These are phyloP conservation scores for Scaptomyza montana DNA, from an alignment of 1,140 invertebrate genomes.

Conservation along the genomic window DNA sequence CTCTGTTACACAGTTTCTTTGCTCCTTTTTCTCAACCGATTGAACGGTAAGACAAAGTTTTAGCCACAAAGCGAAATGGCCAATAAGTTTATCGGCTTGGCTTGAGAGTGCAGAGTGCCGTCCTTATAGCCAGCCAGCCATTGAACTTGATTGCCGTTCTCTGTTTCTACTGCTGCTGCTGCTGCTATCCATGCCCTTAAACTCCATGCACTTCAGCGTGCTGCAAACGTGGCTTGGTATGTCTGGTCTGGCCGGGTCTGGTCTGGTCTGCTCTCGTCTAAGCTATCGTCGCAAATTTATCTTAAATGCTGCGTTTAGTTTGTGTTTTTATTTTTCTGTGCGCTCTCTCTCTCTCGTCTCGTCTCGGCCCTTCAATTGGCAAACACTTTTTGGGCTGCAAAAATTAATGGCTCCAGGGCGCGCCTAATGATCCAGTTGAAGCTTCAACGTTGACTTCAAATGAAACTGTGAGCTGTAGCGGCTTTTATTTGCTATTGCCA, in stretches of 20 bases:
- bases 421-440: conserved; percentile 69
- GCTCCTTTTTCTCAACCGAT: conserved; percentile 10
- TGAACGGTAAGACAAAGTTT: conserved; percentile 43
- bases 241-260: background rate
- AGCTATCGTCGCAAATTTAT: conserved; percentile 76
- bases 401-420: conserved; percentile 74
- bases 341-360: conserved; percentile 18
- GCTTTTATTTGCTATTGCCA: conserved; percentile 71
- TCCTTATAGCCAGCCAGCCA: conserved; percentile 27
- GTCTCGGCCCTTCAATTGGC: conserved; percentile 47
- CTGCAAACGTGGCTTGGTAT: conserved; percentile 22
- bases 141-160: conserved; percentile 77
- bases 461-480: conserved; percentile 69
- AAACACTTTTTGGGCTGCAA: conserved; percentile 70
- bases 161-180: conserved; percentile 19
- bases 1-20: conserved; percentile 2
- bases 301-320: conserved; percentile 78
- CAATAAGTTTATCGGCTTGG: conserved; percentile 24
- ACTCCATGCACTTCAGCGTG: conserved; percentile 8
- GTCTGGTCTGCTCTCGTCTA: conserved; percentile 8
- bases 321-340: conserved; percentile 25
- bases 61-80: conserved; percentile 45
- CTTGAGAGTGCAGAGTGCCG: background rate
- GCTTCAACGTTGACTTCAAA: conserved; percentile 53
- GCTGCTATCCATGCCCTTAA: conserved; percentile 46